These are phyloP conservation scores for Polydesmus complanatus DNA, from an alignment of 2,888 invertebrate genomes.

Conservation along the genomic window DNA sequence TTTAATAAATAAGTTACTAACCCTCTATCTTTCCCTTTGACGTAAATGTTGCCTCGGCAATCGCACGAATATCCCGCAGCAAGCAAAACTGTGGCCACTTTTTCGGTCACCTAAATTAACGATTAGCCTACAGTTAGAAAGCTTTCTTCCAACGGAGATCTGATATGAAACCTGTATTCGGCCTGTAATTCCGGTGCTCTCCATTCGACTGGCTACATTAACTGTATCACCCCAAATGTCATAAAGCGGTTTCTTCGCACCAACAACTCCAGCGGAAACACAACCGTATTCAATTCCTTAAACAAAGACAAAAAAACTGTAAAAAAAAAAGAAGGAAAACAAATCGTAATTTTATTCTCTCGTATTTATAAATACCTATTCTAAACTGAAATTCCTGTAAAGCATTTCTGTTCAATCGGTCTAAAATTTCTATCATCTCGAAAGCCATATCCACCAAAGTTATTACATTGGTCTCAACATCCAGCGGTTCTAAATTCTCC, in stretches of 20 bases:
- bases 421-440: constrained; percentile 52
- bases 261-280: constrained; percentile 87
- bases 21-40: constrained; percentile 37
- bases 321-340: too few species aligned
- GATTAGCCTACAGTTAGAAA: too few species aligned
- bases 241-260: constrained; percentile 82
- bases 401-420: constrained; percentile 42
- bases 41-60: constrained; percentile 35
- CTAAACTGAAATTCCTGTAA: constrained; percentile 51
- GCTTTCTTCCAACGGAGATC: too few species aligned
- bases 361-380: constrained; percentile 25
- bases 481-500: constrained; percentile 18
- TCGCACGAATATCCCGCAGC: constrained; percentile 31
- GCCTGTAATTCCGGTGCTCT: constrained; percentile 69
- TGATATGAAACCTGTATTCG: constrained; percentile 66
- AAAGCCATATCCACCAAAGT: constrained; percentile 55
- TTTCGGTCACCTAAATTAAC: constrained; percentile 33
- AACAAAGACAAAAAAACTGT: constrained; percentile 19
- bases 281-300: constrained; percentile 77
- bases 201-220: constrained; percentile 93
- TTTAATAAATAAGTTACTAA: neutral
- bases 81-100: constrained; percentile 31
- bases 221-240: constrained; percentile 97
- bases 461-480: constrained; percentile 29
- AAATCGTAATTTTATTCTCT: too few species aligned